Evolutionary conservation across 2,113 vertebrate species (phyloP), one percentile per base, ranked within the genome.

Genomic region (Mesoclemmys tuberculata): DNA sequence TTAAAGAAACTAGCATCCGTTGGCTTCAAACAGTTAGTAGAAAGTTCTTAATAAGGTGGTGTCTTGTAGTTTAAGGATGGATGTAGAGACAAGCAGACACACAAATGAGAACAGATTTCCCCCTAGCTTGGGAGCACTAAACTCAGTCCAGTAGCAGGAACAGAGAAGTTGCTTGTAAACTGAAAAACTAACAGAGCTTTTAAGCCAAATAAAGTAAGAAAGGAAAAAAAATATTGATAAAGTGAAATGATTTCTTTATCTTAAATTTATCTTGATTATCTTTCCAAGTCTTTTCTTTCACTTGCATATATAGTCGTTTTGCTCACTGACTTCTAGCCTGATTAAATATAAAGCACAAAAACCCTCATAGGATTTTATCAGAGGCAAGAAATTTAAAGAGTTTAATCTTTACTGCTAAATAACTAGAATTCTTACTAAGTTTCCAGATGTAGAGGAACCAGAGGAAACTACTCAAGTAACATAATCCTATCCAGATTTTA

Each of bases 81-180:
- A 27, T 29, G 41, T 49, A 75, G 93, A 92, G 22, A 87, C 16
- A 71, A 71, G n/a, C 46, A 88, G 46, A 95, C 38, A 83, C 5
- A 49, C 19, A 84, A 56, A 44, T 49, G n/a, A 93, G 68, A 88
- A 61, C 10, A 71, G 44, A 21, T 44, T 68, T 93, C 93, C 64
- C 71, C 79, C 54, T 82, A 54, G 74, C 24, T 48, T n/a, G 46
- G 90, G 89, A 93, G 93, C 96, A 93, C 26, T 88, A 38, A 78
- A 78, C 56, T 90, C 44, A 96, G 14, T 14, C 9, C 82, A 95
- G 68, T n/a, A 94, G 74, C 85, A 87, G 84, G 88, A 93, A 92
- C 49, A 88, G 80, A 90, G 54, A 86, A 88, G 52, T 41, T 79
- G 84, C 75, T 91, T 95, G 92, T 44, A 81, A 90, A 89, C 3